Conservation (phyloP, 2,113 vertebrate genomes). For the Phasianus colchicus region DNA sequence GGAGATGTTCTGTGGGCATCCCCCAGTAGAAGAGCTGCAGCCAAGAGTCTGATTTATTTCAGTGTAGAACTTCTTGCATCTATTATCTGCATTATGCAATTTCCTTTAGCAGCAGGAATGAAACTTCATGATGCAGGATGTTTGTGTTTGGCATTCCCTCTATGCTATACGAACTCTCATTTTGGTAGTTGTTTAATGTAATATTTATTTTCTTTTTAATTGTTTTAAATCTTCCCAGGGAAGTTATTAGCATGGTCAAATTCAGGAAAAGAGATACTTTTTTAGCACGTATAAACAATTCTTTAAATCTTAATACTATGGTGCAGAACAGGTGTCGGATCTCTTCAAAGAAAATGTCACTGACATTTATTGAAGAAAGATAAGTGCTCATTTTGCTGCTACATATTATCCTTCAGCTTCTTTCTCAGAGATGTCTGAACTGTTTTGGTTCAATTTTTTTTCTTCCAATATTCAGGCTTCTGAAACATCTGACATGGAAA, state of each 20-base stretch:
- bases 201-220: background rate
- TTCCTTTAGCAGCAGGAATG: constrained; percentile 37
- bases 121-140: background rate
- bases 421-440: background rate
- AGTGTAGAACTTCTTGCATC: background rate
- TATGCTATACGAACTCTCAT: background rate
- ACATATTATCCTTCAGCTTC: background rate
- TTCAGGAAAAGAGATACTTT: background rate
- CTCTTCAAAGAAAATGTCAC: background rate
- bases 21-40: background rate
- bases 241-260: background rate
- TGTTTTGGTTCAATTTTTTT: background rate
- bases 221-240: background rate
- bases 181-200: background rate
- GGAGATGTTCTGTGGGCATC: background rate
- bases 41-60: constrained; percentile 2
- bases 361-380: background rate
- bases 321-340: background rate
- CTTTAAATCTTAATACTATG: background rate
- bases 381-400: background rate
- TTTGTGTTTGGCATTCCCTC: background rate
- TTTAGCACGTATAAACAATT: background rate
- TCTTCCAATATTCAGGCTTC: background rate
- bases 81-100: background rate
- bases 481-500: background rate